Conservation (phyloP, 2,797 vertebrate genomes). For the Lerista edwardsae region DNA sequence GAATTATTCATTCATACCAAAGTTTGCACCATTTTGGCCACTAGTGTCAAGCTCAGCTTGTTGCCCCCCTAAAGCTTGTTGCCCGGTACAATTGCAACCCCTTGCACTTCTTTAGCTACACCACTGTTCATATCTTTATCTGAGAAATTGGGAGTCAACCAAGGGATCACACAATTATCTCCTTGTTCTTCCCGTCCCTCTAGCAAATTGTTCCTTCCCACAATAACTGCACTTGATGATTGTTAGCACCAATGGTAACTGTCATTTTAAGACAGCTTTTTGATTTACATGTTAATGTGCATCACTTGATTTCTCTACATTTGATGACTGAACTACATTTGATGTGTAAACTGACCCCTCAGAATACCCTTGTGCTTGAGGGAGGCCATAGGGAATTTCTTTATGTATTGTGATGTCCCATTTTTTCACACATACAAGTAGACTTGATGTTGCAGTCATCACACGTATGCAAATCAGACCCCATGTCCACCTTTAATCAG, state of each 20-base stretch:
- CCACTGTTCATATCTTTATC: not conserved
- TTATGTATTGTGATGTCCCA: not conserved
- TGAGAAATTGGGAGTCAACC: constrained; percentile 36
- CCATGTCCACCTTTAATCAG: not conserved
- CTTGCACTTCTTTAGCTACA: too few relatives aligned
- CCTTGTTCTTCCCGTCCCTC: not conserved
- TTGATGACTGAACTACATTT: not conserved
- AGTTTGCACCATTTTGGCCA: too few relatives aligned
- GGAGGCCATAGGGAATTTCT: not conserved
- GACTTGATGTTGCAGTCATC: not conserved
- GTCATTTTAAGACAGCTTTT: not conserved
- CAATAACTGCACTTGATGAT: not conserved
- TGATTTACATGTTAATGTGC: not conserved
- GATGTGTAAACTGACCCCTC: not conserved
- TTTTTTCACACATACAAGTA: too few relatives aligned
- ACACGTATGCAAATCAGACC: not conserved
- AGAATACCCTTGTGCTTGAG: not conserved
- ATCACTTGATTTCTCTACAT: not conserved
- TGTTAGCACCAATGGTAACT: not conserved
- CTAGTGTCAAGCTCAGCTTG: too few relatives aligned
- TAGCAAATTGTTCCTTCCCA: not conserved
- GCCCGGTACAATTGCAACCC: too few relatives aligned
- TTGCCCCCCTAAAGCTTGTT: too few relatives aligned
- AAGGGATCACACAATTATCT: constrained; percentile 2
- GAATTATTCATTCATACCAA: too few relatives aligned